Evolutionary conservation across 2,797 vertebrate species (phyloP).

Genomic region (Chloroceryle inda): DNA sequence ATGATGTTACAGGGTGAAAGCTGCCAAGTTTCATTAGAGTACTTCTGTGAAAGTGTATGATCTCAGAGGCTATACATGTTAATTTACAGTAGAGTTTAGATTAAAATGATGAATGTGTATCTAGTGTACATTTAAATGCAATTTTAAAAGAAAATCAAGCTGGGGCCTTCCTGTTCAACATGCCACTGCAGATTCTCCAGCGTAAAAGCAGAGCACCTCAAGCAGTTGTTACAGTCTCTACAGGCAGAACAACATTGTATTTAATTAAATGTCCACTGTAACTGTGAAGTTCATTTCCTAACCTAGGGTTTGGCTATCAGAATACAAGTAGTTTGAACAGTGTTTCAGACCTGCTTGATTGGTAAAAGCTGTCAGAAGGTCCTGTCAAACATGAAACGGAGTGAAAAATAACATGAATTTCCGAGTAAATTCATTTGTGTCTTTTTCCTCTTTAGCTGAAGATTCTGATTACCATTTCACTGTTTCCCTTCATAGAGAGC

Average conservation of each 20-base stretch:
- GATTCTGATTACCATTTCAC: background rate
- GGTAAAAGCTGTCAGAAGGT: slow-evolving; percentile 45
- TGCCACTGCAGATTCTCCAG: slow-evolving; percentile 35
- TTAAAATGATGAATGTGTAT: slow-evolving; percentile 73
- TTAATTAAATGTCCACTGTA: slow-evolving; percentile 53
- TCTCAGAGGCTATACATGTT: slow-evolving; percentile 86
- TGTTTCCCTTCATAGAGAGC: background rate
- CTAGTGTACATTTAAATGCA: slow-evolving; percentile 65
- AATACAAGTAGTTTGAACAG: slow-evolving; percentile 22
- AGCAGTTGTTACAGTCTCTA: background rate
- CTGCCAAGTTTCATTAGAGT: slow-evolving; percentile 88
- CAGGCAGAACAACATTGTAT: background rate
- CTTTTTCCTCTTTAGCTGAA: slow-evolving; percentile 4
- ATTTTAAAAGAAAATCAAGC: slow-evolving; percentile 67
- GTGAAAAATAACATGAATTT: slow-evolving; percentile 35
- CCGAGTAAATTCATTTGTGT: background rate
- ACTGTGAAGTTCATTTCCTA: slow-evolving; percentile 16
- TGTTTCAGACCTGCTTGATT: slow-evolving; percentile 33
- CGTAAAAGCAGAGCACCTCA: background rate
- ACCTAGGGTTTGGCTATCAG: slow-evolving; percentile 15
- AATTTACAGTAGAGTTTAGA: slow-evolving; percentile 79
- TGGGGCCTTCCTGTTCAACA: slow-evolving; percentile 32
- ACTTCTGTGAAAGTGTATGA: slow-evolving; percentile 83
- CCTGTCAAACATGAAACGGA: slow-evolving; percentile 36
- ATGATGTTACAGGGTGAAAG: slow-evolving; percentile 80